Conservation (phyloP, 2,888 invertebrate species). For the Eledone cirrhosa region DNA sequence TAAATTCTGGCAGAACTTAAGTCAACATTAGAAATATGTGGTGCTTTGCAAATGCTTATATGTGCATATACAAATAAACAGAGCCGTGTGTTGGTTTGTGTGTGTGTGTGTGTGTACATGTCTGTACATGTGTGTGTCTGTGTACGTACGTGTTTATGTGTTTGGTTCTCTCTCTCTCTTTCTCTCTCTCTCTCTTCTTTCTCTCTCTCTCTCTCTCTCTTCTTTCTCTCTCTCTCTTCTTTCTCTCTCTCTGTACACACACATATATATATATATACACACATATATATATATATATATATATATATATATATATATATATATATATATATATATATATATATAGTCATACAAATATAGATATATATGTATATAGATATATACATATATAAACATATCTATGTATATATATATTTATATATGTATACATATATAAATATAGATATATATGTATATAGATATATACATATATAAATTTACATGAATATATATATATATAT, state of each 20-base stretch:
- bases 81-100: neutral
- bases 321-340: too few relatives aligned
- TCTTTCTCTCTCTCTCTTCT: neutral
- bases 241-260: too few relatives aligned
- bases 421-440: too few relatives aligned
- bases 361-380: too few relatives aligned
- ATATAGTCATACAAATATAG: too few relatives aligned
- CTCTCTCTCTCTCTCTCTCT: neutral
- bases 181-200: neutral
- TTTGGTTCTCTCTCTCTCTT: too few relatives aligned
- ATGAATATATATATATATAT: too few relatives aligned
- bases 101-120: constrained; percentile 4
- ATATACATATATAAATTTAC: neutral
- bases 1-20: too few relatives aligned
- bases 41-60: neutral
- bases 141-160: neutral
- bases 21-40: too few relatives aligned
- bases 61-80: neutral
- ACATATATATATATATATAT: constrained; percentile 2
- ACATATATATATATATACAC: neutral
- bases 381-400: too few relatives aligned
- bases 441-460: too few relatives aligned
- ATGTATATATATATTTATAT: too few relatives aligned
- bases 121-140: neutral
- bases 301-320: neutral